Evolutionary conservation across 1,140 invertebrate genomes (phyloP), one percentile per base, ranked within the genome.

Genomic region (Lerema accius): DNA sequence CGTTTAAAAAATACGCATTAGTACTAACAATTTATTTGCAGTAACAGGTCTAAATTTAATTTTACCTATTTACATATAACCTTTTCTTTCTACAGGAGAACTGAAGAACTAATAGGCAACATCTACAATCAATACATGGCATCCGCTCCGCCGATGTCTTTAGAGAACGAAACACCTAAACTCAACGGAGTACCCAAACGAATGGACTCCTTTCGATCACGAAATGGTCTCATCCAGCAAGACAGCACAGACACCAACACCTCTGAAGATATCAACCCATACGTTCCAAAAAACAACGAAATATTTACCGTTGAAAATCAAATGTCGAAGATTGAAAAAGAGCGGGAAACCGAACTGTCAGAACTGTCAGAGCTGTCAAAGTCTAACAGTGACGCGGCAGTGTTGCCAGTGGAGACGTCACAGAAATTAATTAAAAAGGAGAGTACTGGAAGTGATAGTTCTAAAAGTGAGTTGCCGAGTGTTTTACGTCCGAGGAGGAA

Each of bases 111-210:
- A 19, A 85, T 92, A 39, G 88, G 88, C 11, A 90, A 86, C 43
- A 89, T 91, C 67, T 90, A 92, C 61, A 86, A 59, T 55, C 86
- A 91, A 60, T 91, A 91, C 65, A 83, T 91, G 76, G 86, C 90
- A 0, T 69, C 86, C 0, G 84, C 88, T 0, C 89, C 89, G 0
- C 82, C 88, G 1, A 32, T 89, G 0, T 78, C 86, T 4, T 26
- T 85, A 46, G 87, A 84, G 58, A 75, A 79, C 43, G 67, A 73
- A 16, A 73, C 76, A 5, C 79, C 83, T 4, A 83, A 80, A 71
- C 39, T 77, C 1, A 90, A 86, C 48, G 79, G 76, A 1, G 16
- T 77, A 23, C 53, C 76, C 13, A 83, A 82, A 53, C 63, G 63
- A 16, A 71, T 82, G 42, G 74, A 80, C 32, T 80, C 81, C 0